Evolutionary conservation across 2,888 invertebrate species (phyloP).

Genomic region (Serrognathus titanus): DNA sequence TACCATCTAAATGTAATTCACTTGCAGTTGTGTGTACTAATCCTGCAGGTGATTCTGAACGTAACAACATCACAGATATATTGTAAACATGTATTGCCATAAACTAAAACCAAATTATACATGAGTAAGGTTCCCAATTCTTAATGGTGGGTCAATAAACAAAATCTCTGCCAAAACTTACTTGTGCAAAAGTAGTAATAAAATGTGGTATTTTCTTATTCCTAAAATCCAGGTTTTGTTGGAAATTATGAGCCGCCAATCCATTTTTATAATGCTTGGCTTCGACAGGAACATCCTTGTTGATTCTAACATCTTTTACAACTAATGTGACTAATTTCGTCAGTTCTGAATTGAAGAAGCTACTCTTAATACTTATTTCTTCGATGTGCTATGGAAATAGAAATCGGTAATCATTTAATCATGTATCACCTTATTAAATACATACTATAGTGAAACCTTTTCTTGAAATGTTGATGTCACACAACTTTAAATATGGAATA

Average conservation of each 20-base stretch:
- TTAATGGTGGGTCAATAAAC: neutral
- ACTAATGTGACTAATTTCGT: constrained; percentile 80
- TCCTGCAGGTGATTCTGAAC: constrained; percentile 65
- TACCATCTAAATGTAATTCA: constrained; percentile 66
- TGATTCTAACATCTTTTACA: constrained; percentile 76
- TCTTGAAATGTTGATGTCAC: constrained; percentile 77
- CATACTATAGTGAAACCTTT: constrained; percentile 56
- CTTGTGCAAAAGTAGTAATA: constrained; percentile 80
- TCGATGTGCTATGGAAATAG: constrained; percentile 68
- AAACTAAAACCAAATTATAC: constrained; percentile 56
- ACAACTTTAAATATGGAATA: constrained; percentile 73
- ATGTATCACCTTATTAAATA: neutral
- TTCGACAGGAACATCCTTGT: constrained; percentile 64
- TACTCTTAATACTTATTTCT: constrained; percentile 80
- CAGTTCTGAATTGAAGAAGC: constrained; percentile 83
- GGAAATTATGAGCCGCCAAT: constrained; percentile 29
- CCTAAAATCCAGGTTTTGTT: constrained; percentile 61
- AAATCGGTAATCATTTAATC: neutral
- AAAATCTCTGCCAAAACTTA: constrained; percentile 39
- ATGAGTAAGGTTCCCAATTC: neutral
- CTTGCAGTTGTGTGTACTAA: constrained; percentile 68
- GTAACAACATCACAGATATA: constrained; percentile 61
- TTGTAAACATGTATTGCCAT: constrained; percentile 82
- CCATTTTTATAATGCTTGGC: constrained; percentile 23
- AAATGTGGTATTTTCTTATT: constrained; percentile 74